phyloP scores from a whole-genome alignment of 2,113 vertebrate genomes.

The Bungarus multicinctus region DNA sequence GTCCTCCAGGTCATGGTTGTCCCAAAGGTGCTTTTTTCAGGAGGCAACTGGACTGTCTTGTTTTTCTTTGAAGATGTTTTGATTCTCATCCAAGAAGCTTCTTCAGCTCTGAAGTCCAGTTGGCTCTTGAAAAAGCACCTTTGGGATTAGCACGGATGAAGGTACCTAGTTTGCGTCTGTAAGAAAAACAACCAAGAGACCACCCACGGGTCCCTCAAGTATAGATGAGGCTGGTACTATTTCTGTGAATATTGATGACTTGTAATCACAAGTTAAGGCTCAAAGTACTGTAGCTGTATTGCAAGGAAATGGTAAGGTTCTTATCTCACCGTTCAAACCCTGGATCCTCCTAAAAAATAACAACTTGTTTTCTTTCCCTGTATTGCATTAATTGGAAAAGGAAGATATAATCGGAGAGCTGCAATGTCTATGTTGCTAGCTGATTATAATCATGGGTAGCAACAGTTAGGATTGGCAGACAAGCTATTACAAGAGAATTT shows the following conservation, averaged over 20 bases:
- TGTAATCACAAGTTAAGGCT: slow-evolving; percentile 1
- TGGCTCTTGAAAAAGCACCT: too few relatives aligned
- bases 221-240: not conserved
- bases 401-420: not conserved
- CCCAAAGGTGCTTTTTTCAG: too few relatives aligned
- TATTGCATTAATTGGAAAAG: not conserved
- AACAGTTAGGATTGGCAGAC: not conserved
- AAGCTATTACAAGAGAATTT: not conserved
- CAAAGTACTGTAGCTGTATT: not conserved
- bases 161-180: too few relatives aligned
- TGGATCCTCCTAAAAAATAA: not conserved
- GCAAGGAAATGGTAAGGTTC: not conserved
- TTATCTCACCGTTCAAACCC: not conserved
- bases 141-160: too few relatives aligned
- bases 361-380: not conserved
- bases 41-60: too few relatives aligned
- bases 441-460: not conserved
- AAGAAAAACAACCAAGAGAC: too few relatives aligned
- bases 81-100: too few relatives aligned
- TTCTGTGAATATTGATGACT: not conserved
- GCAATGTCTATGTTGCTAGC: not conserved
- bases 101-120: too few relatives aligned
- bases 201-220: not conserved
- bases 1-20: too few relatives aligned
- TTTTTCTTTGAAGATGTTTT: too few relatives aligned